A percentile compares a stretch with the other conserved stretches of the same genome.
Evolutionary conservation across 2,888 invertebrate genomes (phyloP).

Genomic region (Pelosia muscerda): DNA sequence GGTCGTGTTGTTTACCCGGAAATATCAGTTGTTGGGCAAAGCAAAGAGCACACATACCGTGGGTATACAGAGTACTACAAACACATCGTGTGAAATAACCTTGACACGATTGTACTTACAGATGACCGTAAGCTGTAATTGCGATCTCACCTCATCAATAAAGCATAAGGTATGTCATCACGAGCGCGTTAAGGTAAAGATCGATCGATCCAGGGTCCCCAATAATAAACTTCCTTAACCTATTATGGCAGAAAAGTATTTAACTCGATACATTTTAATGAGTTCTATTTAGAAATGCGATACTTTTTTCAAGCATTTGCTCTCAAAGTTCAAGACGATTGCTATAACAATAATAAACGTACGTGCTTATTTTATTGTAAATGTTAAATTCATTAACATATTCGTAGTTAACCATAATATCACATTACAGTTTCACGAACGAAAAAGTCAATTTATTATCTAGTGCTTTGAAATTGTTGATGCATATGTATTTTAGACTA

Average conservation of each 20-base stretch:
- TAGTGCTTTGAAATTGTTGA: slow-evolving; percentile 17
- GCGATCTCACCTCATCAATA: slow-evolving; percentile 68
- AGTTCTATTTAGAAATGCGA: slow-evolving; percentile 6
- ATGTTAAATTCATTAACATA: not conserved
- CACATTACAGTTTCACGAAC: slow-evolving; percentile 8
- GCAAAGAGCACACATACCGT: slow-evolving; percentile 33
- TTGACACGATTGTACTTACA: slow-evolving; percentile 71
- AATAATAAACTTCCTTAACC: slow-evolving; percentile 70
- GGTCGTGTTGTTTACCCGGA: slow-evolving; percentile 69
- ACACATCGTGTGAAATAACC: slow-evolving; percentile 55
- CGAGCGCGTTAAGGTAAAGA: slow-evolving; percentile 58
- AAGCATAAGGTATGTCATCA: slow-evolving; percentile 66
- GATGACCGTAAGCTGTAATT: slow-evolving; percentile 69
- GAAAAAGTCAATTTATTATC: slow-evolving; percentile 18
- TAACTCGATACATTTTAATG: slow-evolving; percentile 2
- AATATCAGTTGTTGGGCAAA: slow-evolving; percentile 58
- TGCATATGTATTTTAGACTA: slow-evolving; percentile 20
- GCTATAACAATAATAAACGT: not conserved
- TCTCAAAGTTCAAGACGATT: not conserved
- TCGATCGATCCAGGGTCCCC: slow-evolving; percentile 68
- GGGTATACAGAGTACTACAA: slow-evolving; percentile 12
- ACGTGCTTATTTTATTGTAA: not conserved
- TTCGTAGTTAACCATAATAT: not conserved
- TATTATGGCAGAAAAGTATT: slow-evolving; percentile 54
- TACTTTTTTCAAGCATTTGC: slow-evolving; percentile 6